These are phyloP conservation scores for Calliphora vomitoria DNA, from an alignment of 2,888 invertebrate genomes.

Conservation along the genomic window DNA sequence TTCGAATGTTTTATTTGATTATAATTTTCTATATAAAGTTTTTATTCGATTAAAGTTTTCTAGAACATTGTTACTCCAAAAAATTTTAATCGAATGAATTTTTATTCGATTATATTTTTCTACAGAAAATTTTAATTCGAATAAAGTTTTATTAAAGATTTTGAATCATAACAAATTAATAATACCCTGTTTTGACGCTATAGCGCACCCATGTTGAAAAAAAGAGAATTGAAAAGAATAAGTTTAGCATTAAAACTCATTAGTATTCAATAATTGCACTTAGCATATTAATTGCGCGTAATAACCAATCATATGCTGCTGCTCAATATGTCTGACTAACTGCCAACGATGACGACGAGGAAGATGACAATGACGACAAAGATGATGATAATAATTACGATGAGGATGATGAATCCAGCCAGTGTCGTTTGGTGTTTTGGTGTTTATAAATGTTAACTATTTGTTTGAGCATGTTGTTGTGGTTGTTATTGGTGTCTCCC, in stretches of 20 bases:
- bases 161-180: not conserved
- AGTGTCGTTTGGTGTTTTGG: constrained; percentile 48
- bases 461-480: constrained; percentile 51
- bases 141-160: too few relatives aligned
- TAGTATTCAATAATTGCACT: constrained; percentile 76
- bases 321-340: constrained; percentile 45
- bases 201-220: not conserved
- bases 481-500: constrained; percentile 54
- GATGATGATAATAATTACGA: constrained; percentile 32
- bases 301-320: constrained; percentile 75
- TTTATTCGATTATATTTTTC: too few relatives aligned
- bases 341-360: constrained; percentile 12
- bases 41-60: too few relatives aligned
- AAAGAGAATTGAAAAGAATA: constrained; percentile 45
- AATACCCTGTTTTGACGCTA: not conserved
- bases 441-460: constrained; percentile 42
- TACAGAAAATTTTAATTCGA: too few relatives aligned
- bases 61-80: not conserved
- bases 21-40: not conserved
- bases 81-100: too few relatives aligned
- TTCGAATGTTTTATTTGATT: not conserved
- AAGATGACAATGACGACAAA: constrained; percentile 16
- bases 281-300: constrained; percentile 76
- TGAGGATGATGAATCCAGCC: constrained; percentile 40
- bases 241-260: constrained; percentile 71